Evolutionary conservation across 2,113 vertebrate species (phyloP).

Genomic region (Choloepus hoffmanni): DNA sequence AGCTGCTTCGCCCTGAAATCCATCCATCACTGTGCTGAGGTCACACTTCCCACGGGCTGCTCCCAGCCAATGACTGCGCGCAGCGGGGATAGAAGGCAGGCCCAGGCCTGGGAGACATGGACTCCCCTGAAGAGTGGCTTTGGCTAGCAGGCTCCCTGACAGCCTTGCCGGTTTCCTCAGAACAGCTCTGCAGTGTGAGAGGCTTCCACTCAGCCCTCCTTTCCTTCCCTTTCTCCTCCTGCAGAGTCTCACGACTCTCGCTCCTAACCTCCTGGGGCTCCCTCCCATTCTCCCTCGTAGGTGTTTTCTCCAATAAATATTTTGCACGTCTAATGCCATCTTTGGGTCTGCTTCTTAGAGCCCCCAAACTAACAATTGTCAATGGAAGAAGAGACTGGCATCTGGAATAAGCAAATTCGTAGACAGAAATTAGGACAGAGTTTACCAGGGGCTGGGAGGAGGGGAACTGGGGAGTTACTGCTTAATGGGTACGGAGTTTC

Average conservation of each 20-base stretch:
- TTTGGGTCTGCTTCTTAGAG: background rate
- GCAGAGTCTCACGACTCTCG: background rate
- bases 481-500: too few species aligned
- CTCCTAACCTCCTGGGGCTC: background rate
- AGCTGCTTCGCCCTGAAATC: slow-evolving; percentile 36
- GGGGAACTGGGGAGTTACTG: too few species aligned
- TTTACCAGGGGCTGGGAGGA: too few species aligned
- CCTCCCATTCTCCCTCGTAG: background rate
- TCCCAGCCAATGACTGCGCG: slow-evolving; percentile 5
- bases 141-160: background rate
- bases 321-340: background rate
- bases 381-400: background rate
- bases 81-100: background rate
- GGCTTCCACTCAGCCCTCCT: background rate
- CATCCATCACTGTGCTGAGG: background rate
- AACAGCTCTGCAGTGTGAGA: background rate
- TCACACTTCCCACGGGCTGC: slow-evolving; percentile 56
- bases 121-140: background rate
- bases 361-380: background rate
- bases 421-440: too few species aligned
- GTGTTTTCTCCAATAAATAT: background rate
- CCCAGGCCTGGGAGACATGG: background rate
- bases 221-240: background rate
- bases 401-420: too few species aligned
- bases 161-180: background rate